These are phyloP conservation scores for Sinocyclocheilus anshuiensis DNA, from an alignment of 2,113 vertebrate genomes.

Conservation along the genomic window DNA sequence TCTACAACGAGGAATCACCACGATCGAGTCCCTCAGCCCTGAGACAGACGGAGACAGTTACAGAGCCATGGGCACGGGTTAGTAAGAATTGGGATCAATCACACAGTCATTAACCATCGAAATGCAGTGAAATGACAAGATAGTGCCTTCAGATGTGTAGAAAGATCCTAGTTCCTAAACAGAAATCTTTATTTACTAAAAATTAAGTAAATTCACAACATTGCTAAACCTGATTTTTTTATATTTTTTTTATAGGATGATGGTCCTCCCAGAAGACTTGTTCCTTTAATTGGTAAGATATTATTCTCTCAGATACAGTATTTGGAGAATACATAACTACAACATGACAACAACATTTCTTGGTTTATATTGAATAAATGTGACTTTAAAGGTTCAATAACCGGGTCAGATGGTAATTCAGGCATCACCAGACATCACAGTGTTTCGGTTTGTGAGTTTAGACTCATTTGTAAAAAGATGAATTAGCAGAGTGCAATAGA, in stretches of 20 bases:
- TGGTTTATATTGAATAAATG: neutral
- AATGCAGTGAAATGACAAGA: neutral
- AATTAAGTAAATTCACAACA: neutral
- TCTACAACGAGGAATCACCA: conserved; percentile 45
- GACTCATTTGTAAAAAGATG: neutral
- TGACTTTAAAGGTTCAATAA: neutral
- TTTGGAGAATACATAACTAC: neutral
- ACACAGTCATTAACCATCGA: neutral
- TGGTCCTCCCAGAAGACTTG: conserved; percentile 66
- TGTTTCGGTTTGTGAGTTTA: neutral
- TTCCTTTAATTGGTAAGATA: conserved; percentile 72
- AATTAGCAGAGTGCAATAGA: neutral
- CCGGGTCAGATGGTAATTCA: neutral
- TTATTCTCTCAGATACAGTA: neutral
- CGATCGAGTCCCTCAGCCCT: conserved; percentile 63
- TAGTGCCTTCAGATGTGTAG: neutral
- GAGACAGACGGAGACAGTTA: conserved; percentile 50
- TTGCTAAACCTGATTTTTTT: neutral
- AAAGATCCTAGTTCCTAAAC: neutral
- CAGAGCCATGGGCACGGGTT: conserved; percentile 41
- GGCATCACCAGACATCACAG: neutral
- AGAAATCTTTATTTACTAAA: neutral
- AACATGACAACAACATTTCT: neutral
- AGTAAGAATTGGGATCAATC: neutral
- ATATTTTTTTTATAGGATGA: conserved; percentile 67